Percentiles rank a stretch among this genome's conserved stretches.
Evolutionary conservation across 2,113 vertebrate genomes (phyloP).

Genomic region (Steatornis caripensis): DNA sequence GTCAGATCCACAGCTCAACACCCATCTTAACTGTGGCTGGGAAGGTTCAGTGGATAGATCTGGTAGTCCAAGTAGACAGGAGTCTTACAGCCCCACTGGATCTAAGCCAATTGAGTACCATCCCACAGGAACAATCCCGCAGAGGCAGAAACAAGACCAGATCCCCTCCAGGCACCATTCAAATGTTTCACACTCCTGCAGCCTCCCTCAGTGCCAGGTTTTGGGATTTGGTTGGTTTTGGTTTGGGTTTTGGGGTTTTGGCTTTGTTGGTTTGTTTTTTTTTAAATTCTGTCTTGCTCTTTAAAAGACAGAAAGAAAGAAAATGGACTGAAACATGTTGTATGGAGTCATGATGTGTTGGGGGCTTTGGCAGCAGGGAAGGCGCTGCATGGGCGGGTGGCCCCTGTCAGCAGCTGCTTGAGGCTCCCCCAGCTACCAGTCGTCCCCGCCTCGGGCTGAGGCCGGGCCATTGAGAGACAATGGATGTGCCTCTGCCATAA

Average conservation of each 20-base stretch:
- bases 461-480: too few relatives aligned
- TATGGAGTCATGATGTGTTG: neutral
- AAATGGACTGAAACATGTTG: neutral
- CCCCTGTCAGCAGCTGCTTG: too few relatives aligned
- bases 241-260: neutral
- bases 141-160: neutral
- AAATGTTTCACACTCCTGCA: neutral
- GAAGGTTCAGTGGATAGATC: rapidly evolving
- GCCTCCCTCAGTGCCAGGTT: too few relatives aligned
- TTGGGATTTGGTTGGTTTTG: neutral
- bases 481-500: too few relatives aligned
- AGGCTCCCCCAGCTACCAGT: too few relatives aligned
- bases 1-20: neutral
- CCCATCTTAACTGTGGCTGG: neutral
- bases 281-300: neutral
- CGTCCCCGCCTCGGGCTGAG: too few relatives aligned
- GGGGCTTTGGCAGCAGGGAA: too few relatives aligned
- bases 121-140: neutral
- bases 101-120: neutral
- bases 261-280: neutral
- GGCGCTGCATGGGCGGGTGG: too few relatives aligned
- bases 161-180: neutral
- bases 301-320: neutral
- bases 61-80: neutral
- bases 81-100: neutral